Conservation (phyloP, 2,888 invertebrate species). For the Geotrupes spiniger region DNA sequence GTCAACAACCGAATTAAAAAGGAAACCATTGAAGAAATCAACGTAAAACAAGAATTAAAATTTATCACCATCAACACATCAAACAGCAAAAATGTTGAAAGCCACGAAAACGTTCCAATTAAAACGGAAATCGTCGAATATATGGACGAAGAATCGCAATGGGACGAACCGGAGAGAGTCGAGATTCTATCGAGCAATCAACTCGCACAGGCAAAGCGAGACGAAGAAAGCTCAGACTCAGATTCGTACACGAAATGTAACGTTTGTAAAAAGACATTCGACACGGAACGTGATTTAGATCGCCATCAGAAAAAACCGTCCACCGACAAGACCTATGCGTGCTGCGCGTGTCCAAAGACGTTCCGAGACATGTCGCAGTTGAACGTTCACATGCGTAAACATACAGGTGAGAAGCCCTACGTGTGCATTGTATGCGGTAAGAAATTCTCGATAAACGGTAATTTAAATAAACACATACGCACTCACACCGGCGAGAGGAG, state of each 20-base stretch:
- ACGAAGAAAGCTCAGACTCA: conserved; percentile 13
- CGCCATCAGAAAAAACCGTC: conserved; percentile 34
- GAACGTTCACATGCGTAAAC: conserved; percentile 41
- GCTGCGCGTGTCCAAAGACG: conserved; percentile 41
- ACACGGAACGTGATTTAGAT: conserved; percentile 29
- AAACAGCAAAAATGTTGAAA: no score
- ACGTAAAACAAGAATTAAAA: not conserved
- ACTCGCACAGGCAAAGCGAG: conserved; percentile 20
- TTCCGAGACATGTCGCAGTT: conserved; percentile 44
- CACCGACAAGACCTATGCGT: conserved; percentile 34
- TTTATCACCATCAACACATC: no score
- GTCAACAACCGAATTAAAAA: no score
- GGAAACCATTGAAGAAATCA: not conserved
- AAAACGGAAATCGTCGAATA: no score
- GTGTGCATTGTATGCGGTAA: conserved; percentile 40
- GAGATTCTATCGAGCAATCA: conserved; percentile 18
- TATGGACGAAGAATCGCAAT: conserved; percentile 13
- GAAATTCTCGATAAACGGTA: conserved; percentile 45
- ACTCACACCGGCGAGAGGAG: conserved; percentile 39
- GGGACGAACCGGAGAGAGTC: conserved; percentile 10
- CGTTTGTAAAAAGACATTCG: conserved; percentile 36
- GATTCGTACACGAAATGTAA: conserved; percentile 35
- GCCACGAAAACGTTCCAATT: no score
- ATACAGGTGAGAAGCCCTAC: conserved; percentile 46
- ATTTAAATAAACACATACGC: conserved; percentile 44